phyloP scores from a whole-genome alignment of 2,113 vertebrate genomes.

The Pristiophorus japonicus region DNA sequence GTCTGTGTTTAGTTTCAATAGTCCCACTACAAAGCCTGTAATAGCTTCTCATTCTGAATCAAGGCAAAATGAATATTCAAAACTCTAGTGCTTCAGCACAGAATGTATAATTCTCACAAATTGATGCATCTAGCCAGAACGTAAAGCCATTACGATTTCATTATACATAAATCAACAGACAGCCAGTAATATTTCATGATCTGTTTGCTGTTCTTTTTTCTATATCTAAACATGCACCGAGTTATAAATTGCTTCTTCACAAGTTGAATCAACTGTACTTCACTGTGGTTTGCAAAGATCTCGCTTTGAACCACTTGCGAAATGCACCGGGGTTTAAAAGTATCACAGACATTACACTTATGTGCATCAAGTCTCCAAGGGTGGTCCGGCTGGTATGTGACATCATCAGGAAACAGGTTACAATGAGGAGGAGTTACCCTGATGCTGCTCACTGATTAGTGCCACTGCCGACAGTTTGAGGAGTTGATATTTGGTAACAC shows the following conservation, averaged over 20 bases:
- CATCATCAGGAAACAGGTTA: background rate
- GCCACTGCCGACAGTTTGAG: background rate
- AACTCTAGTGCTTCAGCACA: background rate
- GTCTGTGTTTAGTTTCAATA: background rate
- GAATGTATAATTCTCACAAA: background rate
- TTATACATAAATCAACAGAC: background rate
- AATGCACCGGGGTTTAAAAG: background rate
- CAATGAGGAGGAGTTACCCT: background rate
- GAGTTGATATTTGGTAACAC: background rate
- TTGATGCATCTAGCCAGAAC: background rate
- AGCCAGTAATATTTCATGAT: background rate
- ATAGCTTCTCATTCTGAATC: background rate
- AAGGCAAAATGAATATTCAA: background rate
- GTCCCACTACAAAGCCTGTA: background rate
- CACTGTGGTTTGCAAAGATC: background rate
- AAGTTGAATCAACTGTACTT: background rate
- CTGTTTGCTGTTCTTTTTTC: background rate
- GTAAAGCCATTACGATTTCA: background rate
- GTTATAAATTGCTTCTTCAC: background rate
- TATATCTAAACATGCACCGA: background rate
- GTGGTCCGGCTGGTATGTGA: background rate
- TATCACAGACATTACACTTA: background rate
- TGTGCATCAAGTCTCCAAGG: background rate
- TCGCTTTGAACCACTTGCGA: background rate
- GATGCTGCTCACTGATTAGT: background rate